phyloP scores from a whole-genome alignment of 2,797 vertebrate genomes.

The Hafferia zeledoni region DNA sequence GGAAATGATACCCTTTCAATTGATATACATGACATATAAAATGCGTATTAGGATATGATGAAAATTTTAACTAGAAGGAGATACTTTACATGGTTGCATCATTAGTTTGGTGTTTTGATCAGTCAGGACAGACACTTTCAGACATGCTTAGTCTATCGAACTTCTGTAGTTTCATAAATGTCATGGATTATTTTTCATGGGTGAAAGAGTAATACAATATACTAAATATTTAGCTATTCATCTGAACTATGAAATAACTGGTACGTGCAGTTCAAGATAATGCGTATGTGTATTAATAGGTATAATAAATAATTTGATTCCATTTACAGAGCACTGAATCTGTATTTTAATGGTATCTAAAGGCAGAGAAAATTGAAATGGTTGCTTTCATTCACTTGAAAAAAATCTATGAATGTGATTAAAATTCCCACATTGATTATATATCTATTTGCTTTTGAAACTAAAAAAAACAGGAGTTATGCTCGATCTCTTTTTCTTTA shows the following conservation, averaged over 20 bases:
- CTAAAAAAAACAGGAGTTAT: not conserved
- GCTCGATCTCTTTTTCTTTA: not conserved
- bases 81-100: not conserved
- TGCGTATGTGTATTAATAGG: slow-evolving; percentile 46
- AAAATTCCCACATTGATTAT: slow-evolving; percentile 47
- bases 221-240: slow-evolving; percentile 51
- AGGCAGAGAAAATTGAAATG: slow-evolving; percentile 58
- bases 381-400: slow-evolving; percentile 58
- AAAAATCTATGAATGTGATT: slow-evolving; percentile 44
- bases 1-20: not conserved
- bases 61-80: slow-evolving; percentile 48
- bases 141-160: slow-evolving; percentile 13
- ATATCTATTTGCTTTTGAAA: slow-evolving; percentile 66
- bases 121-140: slow-evolving; percentile 19
- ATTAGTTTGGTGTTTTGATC: slow-evolving; percentile 46
- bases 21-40: slow-evolving; percentile 1
- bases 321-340: not conserved
- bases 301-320: slow-evolving; percentile 54
- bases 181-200: not conserved
- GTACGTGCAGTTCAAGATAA: slow-evolving; percentile 36
- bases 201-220: not conserved
- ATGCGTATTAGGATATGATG: not conserved
- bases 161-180: slow-evolving; percentile 43
- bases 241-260: not conserved
- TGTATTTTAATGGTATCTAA: slow-evolving; percentile 22